phyloP scores from a whole-genome alignment of 2,797 vertebrate species.

The Chaunax sp. region DNA sequence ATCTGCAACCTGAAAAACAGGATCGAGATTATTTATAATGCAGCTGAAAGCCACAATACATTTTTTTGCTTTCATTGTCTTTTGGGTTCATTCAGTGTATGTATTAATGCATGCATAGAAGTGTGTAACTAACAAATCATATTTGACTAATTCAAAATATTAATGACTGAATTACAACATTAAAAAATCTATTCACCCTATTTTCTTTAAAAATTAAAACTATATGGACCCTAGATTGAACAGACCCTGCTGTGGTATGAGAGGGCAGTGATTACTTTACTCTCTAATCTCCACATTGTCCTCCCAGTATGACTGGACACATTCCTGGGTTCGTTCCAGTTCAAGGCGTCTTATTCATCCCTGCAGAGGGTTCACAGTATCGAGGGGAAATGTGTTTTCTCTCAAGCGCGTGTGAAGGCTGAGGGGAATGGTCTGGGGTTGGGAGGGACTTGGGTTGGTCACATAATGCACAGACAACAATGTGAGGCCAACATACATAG shows the following conservation, averaged over 20 bases:
- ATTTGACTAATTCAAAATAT: neutral
- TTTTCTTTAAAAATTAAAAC: too few species aligned
- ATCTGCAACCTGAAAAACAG: too few species aligned
- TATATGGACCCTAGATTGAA: neutral
- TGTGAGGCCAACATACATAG: neutral
- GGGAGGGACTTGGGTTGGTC: neutral
- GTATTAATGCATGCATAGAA: neutral
- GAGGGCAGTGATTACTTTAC: neutral
- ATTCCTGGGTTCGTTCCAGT: conserved; percentile 51
- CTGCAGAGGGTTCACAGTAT: conserved; percentile 60
- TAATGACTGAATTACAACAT: neutral
- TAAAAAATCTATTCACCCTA: too few species aligned
- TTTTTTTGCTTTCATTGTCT: neutral
- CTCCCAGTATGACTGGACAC: conserved; percentile 42
- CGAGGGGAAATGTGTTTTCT: conserved; percentile 71
- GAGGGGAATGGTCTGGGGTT: conserved; percentile 17
- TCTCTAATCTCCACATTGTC: conserved; percentile 17
- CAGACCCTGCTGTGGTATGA: neutral
- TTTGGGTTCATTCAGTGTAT: neutral
- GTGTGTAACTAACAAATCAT: neutral
- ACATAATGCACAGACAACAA: conserved; percentile 35
- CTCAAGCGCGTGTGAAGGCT: conserved; percentile 66
- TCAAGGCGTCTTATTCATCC: conserved; percentile 27
- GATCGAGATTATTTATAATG: too few species aligned
- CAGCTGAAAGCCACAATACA: too few species aligned